A percentile compares a stretch with the other conserved stretches of the same genome.
These are phyloP conservation scores for Ornithoptera alexandrae DNA, from an alignment of 2,888 invertebrate genomes.

Conservation along the genomic window DNA sequence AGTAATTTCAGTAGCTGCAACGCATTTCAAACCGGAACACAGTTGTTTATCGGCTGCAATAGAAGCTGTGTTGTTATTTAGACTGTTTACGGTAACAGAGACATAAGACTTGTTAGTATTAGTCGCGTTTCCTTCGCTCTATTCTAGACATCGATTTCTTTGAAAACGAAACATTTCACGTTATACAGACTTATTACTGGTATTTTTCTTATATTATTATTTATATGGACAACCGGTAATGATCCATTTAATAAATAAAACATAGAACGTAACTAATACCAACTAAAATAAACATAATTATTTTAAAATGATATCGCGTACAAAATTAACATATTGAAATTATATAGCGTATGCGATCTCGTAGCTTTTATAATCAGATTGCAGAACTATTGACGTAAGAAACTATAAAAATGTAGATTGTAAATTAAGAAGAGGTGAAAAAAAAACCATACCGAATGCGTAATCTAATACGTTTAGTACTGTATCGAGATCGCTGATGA, in stretches of 20 bases:
- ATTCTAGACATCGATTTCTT: no score
- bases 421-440: not conserved
- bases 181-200: no score
- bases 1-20: no score
- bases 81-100: no score
- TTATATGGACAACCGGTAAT: no score
- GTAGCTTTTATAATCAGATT: not conserved
- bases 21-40: no score
- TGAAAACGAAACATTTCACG: no score
- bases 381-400: not conserved
- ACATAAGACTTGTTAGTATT: no score
- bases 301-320: not conserved
- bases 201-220: no score
- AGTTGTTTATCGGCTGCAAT: no score
- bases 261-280: not conserved
- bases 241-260: not conserved
- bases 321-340: slow-evolving; percentile 2
- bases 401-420: not conserved
- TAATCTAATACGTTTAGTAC: slow-evolving; percentile 4
- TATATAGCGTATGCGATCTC: not conserved
- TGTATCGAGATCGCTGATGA: not conserved
- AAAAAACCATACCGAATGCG: not conserved
- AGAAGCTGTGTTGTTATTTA: no score
- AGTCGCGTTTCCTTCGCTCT: no score
- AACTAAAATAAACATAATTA: not conserved